These are phyloP conservation scores for Kradibia gibbosae DNA, from an alignment of 1,140 invertebrate genomes.

Conservation along the genomic window DNA sequence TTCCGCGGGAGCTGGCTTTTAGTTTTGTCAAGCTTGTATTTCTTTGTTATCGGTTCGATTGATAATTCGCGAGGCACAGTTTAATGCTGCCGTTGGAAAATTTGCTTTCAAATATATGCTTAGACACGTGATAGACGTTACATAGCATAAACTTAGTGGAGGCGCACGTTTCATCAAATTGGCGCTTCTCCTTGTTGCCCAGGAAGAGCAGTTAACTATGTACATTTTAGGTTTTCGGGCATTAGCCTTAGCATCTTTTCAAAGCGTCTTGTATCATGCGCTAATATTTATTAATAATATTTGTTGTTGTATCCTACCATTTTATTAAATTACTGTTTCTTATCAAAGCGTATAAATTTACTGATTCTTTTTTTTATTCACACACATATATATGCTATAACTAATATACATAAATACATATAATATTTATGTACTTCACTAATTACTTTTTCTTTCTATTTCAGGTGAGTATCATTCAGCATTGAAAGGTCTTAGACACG, in stretches of 20 bases:
- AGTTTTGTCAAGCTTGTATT: slow-evolving; percentile 50
- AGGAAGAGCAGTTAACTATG: too few relatives aligned
- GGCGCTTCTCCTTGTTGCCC: background rate
- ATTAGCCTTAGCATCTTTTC: background rate
- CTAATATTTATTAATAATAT: too few relatives aligned
- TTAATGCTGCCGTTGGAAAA: slow-evolving; percentile 35
- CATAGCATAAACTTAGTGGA: background rate
- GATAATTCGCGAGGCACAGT: slow-evolving; percentile 57
- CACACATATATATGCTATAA: too few relatives aligned
- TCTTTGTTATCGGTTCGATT: slow-evolving; percentile 60
- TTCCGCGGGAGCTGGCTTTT: slow-evolving; percentile 28
- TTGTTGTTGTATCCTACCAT: too few relatives aligned
- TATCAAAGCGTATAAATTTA: too few relatives aligned
- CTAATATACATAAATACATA: background rate
- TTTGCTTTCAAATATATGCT: slow-evolving; percentile 20
- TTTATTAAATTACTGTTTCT: too few relatives aligned
- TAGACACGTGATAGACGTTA: background rate
- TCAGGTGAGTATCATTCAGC: slow-evolving; percentile 1
- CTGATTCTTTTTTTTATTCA: background rate
- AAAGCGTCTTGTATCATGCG: too few relatives aligned
- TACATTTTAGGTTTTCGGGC: too few relatives aligned
- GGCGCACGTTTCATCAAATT: background rate
- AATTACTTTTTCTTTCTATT: slow-evolving; percentile 7
- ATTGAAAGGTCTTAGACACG: background rate
- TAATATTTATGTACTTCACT: background rate